Base-by-base conservation (phyloP, 2,888 invertebrate species). In the Cordilura impudica region DNA sequence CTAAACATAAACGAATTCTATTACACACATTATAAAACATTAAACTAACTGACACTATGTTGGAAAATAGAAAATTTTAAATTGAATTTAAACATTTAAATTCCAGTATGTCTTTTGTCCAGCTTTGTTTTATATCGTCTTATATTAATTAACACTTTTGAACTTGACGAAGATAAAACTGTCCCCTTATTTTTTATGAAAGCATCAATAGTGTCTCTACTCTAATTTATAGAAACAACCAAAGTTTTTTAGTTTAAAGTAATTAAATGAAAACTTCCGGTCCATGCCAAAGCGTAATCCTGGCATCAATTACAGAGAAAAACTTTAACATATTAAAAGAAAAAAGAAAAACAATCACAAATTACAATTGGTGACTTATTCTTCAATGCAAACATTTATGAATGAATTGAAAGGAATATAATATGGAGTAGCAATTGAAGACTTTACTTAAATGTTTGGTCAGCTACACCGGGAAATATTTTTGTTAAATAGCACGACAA, bases 191-290 rank as follows among this genome's bases (percentile, higher is more conserved):
- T 16, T 12, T 18, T 31, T 21, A n/a, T 19, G 35, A 14, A 18
- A 26, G 29, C 23, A 21, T 21, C 39, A 49, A 53, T 66, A 49
- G 19, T 71, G 79, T 60, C 26, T 70, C 3, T 61, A 35, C 14
- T 63, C 63, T 18, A 69, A 80, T 72, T 77, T 60, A 84, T 82
- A 56, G 73, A 66, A 78, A 75, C 58, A 76, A 81, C 63, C 69
- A 74, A 79, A 76, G 75, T 69, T 72, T 76, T 29, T 39, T 29
- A 58, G 61, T 69, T 72, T 69, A 78, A 61, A 71, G 84, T 83
- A 85, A 86, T 86, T 84, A 86, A 86, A 86, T 84, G 84, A 84
- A 84, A 82, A 86, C 87, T 87, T 87, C 87, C 87, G 87, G 87
- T 83, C 84, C 21, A 63, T 66, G 70, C 65, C 49, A 66, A 18